Conservation (phyloP, 2,888 invertebrate species). For the Ornithoptera priamus region DNA sequence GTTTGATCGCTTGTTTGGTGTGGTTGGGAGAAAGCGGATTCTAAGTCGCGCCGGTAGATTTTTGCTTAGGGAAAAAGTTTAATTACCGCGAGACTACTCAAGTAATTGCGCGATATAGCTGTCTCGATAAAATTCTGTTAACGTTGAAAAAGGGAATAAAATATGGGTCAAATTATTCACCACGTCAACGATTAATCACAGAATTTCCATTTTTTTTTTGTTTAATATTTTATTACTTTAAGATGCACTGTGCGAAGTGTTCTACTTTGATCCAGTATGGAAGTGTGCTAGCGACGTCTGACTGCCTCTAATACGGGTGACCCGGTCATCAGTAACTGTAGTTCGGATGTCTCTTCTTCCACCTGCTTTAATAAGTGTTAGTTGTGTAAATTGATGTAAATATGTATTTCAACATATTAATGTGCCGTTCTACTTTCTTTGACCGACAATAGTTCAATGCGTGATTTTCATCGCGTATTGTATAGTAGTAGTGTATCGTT, state of each 20-base stretch:
- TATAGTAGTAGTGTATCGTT: too few relatives aligned
- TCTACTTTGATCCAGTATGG: constrained; percentile 48
- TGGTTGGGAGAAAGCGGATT: constrained; percentile 70
- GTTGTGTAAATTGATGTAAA: constrained; percentile 70
- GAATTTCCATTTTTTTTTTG: not conserved
- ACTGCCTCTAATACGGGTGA: constrained; percentile 62
- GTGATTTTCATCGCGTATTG: not conserved
- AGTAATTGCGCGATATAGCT: not conserved
- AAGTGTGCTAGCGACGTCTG: constrained; percentile 60
- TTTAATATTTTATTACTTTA: constrained; percentile 30
- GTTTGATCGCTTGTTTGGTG: constrained; percentile 71
- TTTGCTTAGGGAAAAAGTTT: constrained; percentile 56
- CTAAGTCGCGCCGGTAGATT: constrained; percentile 54
- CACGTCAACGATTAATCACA: too few relatives aligned
- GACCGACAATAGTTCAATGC: constrained; percentile 48
- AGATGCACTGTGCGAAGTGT: constrained; percentile 31
- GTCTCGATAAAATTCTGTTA: not conserved
- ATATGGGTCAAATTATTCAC: too few relatives aligned
- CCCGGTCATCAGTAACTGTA: constrained; percentile 74
- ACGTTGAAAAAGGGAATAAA: too few relatives aligned
- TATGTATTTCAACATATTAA: constrained; percentile 45
- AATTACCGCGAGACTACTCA: constrained; percentile 61
- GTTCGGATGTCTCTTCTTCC: constrained; percentile 63
- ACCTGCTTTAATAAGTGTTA: constrained; percentile 63
- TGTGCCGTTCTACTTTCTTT: constrained; percentile 64